These are phyloP conservation scores for Isurus oxyrinchus DNA, from an alignment of 2,113 vertebrate genomes.

Conservation along the genomic window DNA sequence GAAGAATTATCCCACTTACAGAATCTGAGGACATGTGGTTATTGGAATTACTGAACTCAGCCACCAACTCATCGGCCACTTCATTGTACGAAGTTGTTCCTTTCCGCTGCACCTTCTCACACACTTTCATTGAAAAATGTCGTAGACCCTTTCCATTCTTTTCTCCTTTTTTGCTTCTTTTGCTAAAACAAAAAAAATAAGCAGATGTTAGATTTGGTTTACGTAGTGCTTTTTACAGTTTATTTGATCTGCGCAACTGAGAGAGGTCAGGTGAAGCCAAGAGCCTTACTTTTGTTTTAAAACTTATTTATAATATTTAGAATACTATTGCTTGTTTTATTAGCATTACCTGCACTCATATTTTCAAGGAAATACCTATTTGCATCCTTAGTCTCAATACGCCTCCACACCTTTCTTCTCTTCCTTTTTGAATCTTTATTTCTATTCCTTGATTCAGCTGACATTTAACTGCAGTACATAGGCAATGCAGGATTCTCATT, in stretches of 20 bases:
- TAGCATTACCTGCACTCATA: background rate
- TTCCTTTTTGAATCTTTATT: background rate
- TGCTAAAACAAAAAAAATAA: slow-evolving; percentile 56
- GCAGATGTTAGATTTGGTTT: background rate
- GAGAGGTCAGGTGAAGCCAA: too few species aligned
- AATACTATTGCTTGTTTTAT: background rate
- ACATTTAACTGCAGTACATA: background rate
- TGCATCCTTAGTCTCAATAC: background rate
- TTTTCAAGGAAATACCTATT: background rate
- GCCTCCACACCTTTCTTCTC: background rate
- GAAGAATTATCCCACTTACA: slow-evolving; percentile 51
- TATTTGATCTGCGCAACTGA: background rate
- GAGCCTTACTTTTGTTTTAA: background rate
- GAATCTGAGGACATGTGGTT: slow-evolving; percentile 66
- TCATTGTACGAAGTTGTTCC: slow-evolving; percentile 81
- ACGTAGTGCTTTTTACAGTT: background rate
- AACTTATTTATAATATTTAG: background rate
- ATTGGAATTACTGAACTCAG: slow-evolving; percentile 69
- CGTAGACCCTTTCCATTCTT: slow-evolving; percentile 80
- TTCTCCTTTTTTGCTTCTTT: slow-evolving; percentile 75
- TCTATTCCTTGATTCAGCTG: background rate
- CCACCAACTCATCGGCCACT: slow-evolving; percentile 77
- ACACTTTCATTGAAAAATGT: slow-evolving; percentile 88
- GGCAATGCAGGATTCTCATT: background rate
- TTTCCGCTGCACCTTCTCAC: slow-evolving; percentile 80